Evolutionary conservation across 2,888 invertebrate genomes (phyloP), one percentile per base, ranked within the genome.

Genomic region (Perithous albicinctus): DNA sequence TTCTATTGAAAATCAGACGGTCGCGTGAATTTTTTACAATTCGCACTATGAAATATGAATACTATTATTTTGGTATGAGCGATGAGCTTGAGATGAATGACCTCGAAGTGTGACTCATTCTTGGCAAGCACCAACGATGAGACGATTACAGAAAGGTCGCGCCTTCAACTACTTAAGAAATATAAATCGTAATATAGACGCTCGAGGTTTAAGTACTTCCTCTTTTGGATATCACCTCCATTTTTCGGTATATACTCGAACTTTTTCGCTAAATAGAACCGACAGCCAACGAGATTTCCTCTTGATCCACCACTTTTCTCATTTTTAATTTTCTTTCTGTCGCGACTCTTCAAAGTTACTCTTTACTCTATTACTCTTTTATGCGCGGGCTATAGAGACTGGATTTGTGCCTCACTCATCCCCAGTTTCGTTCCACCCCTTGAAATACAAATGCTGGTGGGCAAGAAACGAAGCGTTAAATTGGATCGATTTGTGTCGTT

Each of bases 351-450:
- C 5, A 56, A 56, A 56, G 56, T 56, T 56, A 29, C 1, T 56
- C 12, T 56, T 56, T 56, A 29, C 1, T 56, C 12, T 56, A 56
- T 56, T 32, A 29, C 56, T 56, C 56, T 56, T 56, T 56, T 32
- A 56, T 56, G 32, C 32, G 1, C 56, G 15, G n/a, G 15, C 15
- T 6, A 56, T 56, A 56, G 56, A 32, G 32, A 29, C 32, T 56
- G n/a, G 6, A 56, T 56, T 2, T 29, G n/a, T 15, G 56, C 15
- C n/a, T 56, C 56, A n/a, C 26, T 56, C 32, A 56, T 32, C 4
- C 56, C 56, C 5, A n/a, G 3, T 15, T 10, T 20, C n/a, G 26
- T 54, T 56, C 15, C 32, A 15, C 32, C 56, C 20, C 56, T 32
- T 15, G 7, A 56, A 56, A 56, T 29, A 56, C 56, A 32, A 32